Conservation (phyloP, 2,797 vertebrate genomes). For the Aldrovandia affinis region DNA sequence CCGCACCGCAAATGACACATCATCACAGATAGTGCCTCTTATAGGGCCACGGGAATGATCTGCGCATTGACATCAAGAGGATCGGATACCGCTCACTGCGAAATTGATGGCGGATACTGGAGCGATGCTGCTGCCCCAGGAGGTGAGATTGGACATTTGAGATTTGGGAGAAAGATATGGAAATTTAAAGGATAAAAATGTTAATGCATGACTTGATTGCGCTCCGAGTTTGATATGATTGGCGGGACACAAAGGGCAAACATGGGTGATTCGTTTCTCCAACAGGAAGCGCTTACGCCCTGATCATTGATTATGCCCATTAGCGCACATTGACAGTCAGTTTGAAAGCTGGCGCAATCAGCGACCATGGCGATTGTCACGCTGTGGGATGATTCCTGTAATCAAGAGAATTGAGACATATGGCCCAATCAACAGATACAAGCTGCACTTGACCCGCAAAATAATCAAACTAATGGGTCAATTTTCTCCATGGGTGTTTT, state of each 20-base stretch:
- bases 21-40: no score
- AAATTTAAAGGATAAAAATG: not conserved
- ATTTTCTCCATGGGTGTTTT: not conserved
- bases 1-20: no score
- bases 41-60: no score
- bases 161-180: no score
- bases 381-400: not conserved
- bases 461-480: not conserved
- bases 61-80: no score
- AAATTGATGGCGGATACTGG: no score
- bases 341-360: conserved; percentile 14
- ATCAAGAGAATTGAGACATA: conserved; percentile 5
- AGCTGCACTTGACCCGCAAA: conserved; percentile 23
- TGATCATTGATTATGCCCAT: not conserved
- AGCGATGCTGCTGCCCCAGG: no score
- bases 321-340: not conserved
- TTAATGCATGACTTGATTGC: not conserved
- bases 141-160: no score
- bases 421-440: conserved; percentile 16
- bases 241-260: not conserved
- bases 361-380: conserved; percentile 23
- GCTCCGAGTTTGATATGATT: not conserved
- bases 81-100: no score
- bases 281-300: not conserved
- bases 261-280: not conserved